These are phyloP conservation scores for Nyctereutes procyonoides DNA, from an alignment of 2,113 vertebrate species.

Conservation along the genomic window DNA sequence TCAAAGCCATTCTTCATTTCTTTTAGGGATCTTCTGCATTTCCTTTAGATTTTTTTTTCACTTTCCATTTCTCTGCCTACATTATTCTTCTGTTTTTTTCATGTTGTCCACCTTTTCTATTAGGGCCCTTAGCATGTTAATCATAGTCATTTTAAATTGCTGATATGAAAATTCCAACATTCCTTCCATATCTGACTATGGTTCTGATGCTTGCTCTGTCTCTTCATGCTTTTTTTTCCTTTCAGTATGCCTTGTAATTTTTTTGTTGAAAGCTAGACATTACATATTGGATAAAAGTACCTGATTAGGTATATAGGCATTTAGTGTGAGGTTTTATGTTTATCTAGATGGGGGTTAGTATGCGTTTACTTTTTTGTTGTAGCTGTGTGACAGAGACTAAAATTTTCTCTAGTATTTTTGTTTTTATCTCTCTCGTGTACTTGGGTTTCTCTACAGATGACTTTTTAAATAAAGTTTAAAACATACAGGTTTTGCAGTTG, in stretches of 20 bases:
- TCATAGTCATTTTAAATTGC: slow-evolving; percentile 15
- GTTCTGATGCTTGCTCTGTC: neutral
- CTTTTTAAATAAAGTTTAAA: slow-evolving; percentile 45
- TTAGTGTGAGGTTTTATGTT: slow-evolving; percentile 41
- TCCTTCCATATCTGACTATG: neutral
- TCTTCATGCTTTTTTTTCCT: neutral
- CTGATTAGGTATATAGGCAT: neutral
- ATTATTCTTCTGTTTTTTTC: neutral
- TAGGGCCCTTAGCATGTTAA: slow-evolving; percentile 30
- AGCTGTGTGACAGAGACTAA: slow-evolving; percentile 1
- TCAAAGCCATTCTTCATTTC: slow-evolving; percentile 25
- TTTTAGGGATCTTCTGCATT: neutral
- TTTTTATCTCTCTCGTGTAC: neutral
- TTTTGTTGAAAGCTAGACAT: neutral
- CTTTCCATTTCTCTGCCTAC: neutral
- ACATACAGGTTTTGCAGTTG: neutral
- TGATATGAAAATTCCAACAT: neutral
- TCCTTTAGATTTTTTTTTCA: slow-evolving; percentile 3
- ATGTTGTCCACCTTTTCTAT: neutral
- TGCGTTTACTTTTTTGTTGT: slow-evolving; percentile 9
- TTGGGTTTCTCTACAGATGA: neutral
- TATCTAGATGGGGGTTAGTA: neutral
- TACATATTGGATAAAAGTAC: neutral
- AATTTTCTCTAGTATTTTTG: slow-evolving; percentile 1
- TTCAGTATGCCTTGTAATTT: neutral